Evolutionary conservation across 2,888 invertebrate genomes (phyloP), one percentile per base, ranked within the genome.

Genomic region (Tetranychus piercei): DNA sequence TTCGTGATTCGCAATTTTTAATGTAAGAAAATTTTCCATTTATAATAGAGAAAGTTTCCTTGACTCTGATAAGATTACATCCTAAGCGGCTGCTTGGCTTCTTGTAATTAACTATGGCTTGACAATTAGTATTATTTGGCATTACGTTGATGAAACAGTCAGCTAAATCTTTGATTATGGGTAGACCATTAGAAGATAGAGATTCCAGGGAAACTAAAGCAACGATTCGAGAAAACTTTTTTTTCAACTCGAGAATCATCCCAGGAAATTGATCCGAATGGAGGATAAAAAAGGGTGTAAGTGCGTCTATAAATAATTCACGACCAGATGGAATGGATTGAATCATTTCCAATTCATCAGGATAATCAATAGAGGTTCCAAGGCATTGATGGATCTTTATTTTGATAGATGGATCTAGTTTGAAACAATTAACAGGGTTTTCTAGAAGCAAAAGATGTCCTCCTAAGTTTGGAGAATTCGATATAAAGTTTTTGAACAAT

Each of bases 251-350:
- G 11, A 18, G 18, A 11, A 22, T 20, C 11, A 69, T 20, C 11
- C 5, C 20, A 69, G 11, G 11, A 69, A 22, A 69, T 69, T 22
- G 20, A 6, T 69, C 69, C 4, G 9, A 22, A 69, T 69, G 22
- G 9, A 69, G 69, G 6, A 20, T 9, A 69, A 69, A 11, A 11
- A 69, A 23, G 11, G 69, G 69, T 11, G 20, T 6, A 5, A 69
- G 22, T 23, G 69, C 6, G 20, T 69, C 69, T 69, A 69, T 69
- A 23, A 69, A 69, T 22, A 69, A 22, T 69, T 69, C 22, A 20
- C 69, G 20, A 23, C 69, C 69, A 22, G 69, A 69, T 6, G 69
- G 69, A 5, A 69, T 23, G 11, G 23, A 69, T 69, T 69, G n/a
- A 7, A 69, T 69, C 11, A 20, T 23, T 11, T 69, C 6, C 18